Conservation (phyloP, 2,113 vertebrate genomes). For the Oncorhynchus tshawytscha region DNA sequence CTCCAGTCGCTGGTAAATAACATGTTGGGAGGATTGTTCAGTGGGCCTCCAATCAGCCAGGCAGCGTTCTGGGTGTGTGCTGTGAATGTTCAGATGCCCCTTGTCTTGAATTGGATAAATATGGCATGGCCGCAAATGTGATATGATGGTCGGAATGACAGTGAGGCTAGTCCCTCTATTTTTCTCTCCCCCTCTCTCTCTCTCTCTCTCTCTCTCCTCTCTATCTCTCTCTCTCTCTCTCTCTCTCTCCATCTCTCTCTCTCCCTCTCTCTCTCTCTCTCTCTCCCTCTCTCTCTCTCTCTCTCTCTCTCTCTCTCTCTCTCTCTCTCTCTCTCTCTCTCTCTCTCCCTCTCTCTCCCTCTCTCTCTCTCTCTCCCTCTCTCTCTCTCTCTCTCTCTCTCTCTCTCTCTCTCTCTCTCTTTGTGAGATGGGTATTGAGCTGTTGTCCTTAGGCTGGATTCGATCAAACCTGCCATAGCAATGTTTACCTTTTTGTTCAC, state of each 20-base stretch:
- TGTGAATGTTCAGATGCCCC: not conserved
- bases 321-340: no score
- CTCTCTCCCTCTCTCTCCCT: no score
- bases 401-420: not conserved
- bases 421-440: conserved; percentile 21
- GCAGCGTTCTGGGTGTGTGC: not conserved
- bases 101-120: no score
- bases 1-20: not conserved
- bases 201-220: not conserved
- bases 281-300: not conserved
- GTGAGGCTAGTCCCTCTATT: not conserved
- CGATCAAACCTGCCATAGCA: conserved; percentile 31
- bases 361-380: not conserved
- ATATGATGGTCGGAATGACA: no score
- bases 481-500: conserved; percentile 30
- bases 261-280: not conserved
- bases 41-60: not conserved
- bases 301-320: not conserved
- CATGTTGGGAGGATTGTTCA: not conserved
- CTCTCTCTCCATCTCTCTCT: not conserved
- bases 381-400: not conserved
- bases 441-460: conserved; percentile 13
- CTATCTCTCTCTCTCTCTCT: conserved; percentile 2
- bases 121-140: no score
- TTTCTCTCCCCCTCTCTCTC: not conserved